These are phyloP conservation scores for Anhinga anhinga DNA, from an alignment of 2,113 vertebrate species.

Conservation along the genomic window DNA sequence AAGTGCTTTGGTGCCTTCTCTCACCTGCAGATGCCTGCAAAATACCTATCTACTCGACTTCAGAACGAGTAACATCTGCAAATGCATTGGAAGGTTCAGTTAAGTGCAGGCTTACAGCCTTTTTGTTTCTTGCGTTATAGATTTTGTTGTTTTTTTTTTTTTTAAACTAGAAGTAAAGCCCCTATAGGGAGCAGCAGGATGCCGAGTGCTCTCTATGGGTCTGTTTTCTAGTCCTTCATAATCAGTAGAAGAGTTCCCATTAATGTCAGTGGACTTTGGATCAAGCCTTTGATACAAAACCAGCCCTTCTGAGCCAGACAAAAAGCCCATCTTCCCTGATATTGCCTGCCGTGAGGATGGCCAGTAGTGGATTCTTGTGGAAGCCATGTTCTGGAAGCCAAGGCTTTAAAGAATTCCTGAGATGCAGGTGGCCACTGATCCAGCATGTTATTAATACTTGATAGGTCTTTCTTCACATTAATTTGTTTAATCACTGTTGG, in stretches of 20 bases:
- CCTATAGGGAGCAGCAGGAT: neutral
- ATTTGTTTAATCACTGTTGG: neutral
- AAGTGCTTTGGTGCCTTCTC: neutral
- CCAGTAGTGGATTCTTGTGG: neutral
- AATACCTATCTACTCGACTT: neutral
- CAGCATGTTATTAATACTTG: neutral
- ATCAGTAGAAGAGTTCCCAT: neutral
- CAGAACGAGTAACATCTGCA: neutral
- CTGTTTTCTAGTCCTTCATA: neutral
- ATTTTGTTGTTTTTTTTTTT: neutral
- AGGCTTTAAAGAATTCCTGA: neutral
- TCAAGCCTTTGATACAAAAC: neutral
- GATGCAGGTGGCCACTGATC: neutral
- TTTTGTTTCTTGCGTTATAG: neutral
- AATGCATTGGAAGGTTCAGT: neutral
- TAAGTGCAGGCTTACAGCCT: neutral
- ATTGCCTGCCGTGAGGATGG: neutral
- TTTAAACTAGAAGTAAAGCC: neutral
- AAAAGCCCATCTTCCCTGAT: neutral
- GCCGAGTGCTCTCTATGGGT: neutral
- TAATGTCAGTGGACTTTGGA: neutral
- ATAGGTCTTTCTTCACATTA: neutral
- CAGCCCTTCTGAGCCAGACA: neutral
- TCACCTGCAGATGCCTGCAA: neutral
- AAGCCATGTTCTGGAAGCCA: neutral